phyloP scores from a whole-genome alignment of 2,888 invertebrate genomes.

The Scotopteryx bipunctaria region DNA sequence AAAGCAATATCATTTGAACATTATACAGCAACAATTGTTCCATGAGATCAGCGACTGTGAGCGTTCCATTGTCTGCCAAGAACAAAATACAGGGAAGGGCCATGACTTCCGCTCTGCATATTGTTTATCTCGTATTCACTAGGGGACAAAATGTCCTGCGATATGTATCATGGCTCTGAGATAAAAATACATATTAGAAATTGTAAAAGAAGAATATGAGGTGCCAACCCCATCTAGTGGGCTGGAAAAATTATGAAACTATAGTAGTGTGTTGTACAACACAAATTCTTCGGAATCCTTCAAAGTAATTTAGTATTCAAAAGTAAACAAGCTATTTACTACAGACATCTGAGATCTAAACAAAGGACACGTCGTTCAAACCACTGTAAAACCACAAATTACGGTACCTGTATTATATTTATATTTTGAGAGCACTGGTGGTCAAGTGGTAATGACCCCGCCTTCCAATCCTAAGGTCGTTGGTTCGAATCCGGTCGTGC shows the following conservation, averaged over 20 bases:
- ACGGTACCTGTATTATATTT: not conserved
- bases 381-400: conserved; percentile 18
- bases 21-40: not conserved
- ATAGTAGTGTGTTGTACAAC: no score
- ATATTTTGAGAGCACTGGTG: no score
- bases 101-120: conserved; percentile 15
- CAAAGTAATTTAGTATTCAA: not conserved
- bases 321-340: conserved; percentile 4
- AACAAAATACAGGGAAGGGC: conserved; percentile 10
- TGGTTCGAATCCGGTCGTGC: no score
- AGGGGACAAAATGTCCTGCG: no score
- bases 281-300: no score
- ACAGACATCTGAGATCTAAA: conserved; percentile 11
- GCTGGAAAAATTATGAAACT: no score
- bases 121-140: not conserved
- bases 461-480: no score
- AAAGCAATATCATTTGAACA: not conserved
- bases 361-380: conserved; percentile 22
- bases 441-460: no score
- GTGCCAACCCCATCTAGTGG: no score
- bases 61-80: conserved; percentile 16
- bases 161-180: no score
- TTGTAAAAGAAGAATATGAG: no score
- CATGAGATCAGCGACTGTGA: conserved; percentile 2
- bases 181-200: no score